These are phyloP conservation scores for Oryzias woworae DNA, from an alignment of 2,113 vertebrate species.

Conservation along the genomic window DNA sequence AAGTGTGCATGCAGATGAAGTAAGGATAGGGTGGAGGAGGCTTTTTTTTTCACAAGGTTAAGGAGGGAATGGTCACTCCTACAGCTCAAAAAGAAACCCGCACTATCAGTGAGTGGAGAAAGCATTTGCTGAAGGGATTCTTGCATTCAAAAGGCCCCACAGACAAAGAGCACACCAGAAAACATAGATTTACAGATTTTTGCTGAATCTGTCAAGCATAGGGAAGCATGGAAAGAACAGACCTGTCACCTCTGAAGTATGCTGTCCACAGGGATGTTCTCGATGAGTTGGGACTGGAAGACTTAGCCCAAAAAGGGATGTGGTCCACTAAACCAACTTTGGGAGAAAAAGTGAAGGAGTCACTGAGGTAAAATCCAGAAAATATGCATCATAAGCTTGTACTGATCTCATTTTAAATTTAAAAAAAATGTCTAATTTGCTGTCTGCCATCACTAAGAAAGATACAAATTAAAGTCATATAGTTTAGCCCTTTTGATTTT, in stretches of 20 bases:
- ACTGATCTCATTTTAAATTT: no score
- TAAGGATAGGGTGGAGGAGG: neutral
- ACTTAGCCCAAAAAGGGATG: conserved; percentile 70
- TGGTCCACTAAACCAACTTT: conserved; percentile 30
- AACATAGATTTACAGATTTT: neutral
- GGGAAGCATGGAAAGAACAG: conserved; percentile 22
- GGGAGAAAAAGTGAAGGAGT: conserved; percentile 49
- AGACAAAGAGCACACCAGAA: neutral
- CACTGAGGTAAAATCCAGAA: conserved; percentile 27
- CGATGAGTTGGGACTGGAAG: conserved; percentile 81
- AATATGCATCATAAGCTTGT: neutral
- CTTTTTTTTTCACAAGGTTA: conserved; percentile 20
- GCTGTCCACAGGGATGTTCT: conserved; percentile 68
- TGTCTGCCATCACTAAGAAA: no score
- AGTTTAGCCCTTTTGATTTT: no score
- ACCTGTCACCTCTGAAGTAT: conserved; percentile 32
- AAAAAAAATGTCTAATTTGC: no score
- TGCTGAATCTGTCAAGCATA: conserved; percentile 2
- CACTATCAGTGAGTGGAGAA: conserved; percentile 16
- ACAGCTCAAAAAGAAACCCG: conserved; percentile 27
- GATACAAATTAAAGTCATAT: no score
- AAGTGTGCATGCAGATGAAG: conserved; percentile 1
- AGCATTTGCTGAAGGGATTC: neutral
- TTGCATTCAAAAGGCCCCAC: neutral
- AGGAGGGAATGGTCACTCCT: conserved; percentile 43